A percentile compares a stretch with the other conserved stretches of the same genome.
Conservation (phyloP, 1,140 invertebrate genomes). For the Prorops nasuta region DNA sequence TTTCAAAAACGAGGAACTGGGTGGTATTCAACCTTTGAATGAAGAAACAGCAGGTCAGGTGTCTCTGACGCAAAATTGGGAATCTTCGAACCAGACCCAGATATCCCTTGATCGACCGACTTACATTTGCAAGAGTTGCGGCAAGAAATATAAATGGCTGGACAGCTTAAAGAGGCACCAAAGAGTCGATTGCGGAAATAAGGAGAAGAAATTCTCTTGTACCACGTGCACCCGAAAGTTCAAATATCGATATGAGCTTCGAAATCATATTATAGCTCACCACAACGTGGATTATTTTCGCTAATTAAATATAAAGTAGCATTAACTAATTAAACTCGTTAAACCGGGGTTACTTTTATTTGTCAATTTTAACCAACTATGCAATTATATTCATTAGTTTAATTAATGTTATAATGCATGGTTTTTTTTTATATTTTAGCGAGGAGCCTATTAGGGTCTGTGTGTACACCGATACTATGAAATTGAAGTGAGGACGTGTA, state of each 20-base stretch:
- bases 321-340: not conserved
- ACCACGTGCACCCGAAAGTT: slow-evolving; percentile 42
- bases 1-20: too few species aligned
- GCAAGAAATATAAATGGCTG: slow-evolving; percentile 56
- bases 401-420: not conserved
- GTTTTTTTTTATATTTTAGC: not conserved
- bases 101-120: too few species aligned
- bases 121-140: slow-evolving; percentile 43
- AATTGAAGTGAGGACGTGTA: too few species aligned
- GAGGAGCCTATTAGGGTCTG: not conserved
- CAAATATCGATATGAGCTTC: slow-evolving; percentile 47
- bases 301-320: not conserved
- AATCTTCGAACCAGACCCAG: too few species aligned
- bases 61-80: too few species aligned
- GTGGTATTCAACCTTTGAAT: too few species aligned
- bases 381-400: not conserved
- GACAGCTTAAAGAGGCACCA: slow-evolving; percentile 57
- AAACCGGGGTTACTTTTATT: not conserved
- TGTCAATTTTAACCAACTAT: too few species aligned
- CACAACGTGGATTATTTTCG: slow-evolving; percentile 11
- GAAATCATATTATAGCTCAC: slow-evolving; percentile 41
- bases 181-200: slow-evolving; percentile 60
- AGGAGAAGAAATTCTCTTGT: slow-evolving; percentile 46
- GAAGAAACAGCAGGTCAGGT: too few species aligned
- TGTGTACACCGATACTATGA: not conserved